Conservation (phyloP, 2,888 invertebrate species). For the Cerceris ruficornis region DNA sequence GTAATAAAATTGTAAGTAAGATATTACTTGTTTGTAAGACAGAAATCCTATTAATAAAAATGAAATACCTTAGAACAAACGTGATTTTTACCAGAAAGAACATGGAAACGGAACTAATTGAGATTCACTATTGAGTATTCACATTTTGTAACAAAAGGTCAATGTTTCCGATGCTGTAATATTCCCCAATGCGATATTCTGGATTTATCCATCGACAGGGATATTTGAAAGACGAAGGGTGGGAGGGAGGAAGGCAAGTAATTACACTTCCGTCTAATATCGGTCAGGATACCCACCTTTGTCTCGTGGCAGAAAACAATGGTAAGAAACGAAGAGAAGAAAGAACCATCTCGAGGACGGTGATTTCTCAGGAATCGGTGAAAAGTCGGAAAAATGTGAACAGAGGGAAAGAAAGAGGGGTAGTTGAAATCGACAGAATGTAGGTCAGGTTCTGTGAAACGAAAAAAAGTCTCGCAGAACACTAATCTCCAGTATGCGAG, state of each 20-base stretch:
- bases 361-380: constrained; percentile 10
- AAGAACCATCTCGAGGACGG: neutral
- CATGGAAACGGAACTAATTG: too few species aligned
- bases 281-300: neutral
- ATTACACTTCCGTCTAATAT: constrained; percentile 28
- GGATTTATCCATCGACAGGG: neutral
- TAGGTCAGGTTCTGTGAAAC: constrained; percentile 40
- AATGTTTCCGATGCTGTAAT: too few species aligned
- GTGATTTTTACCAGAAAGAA: too few species aligned
- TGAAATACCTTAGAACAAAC: too few species aligned
- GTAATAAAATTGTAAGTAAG: too few species aligned
- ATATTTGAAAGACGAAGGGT: constrained; percentile 12
- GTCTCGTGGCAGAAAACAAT: constrained; percentile 21
- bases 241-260: constrained; percentile 23
- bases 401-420: constrained; percentile 2
- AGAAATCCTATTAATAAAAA: too few species aligned
- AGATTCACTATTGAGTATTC: too few species aligned
- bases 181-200: too few species aligned
- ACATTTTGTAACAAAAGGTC: too few species aligned
- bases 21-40: too few species aligned
- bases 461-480: constrained; percentile 42
- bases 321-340: constrained; percentile 28
- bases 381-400: constrained; percentile 27
- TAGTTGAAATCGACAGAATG: constrained; percentile 30
- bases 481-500: constrained; percentile 43